These are phyloP conservation scores for Conchocele bisecta DNA, from an alignment of 2,888 invertebrate species.

Conservation along the genomic window DNA sequence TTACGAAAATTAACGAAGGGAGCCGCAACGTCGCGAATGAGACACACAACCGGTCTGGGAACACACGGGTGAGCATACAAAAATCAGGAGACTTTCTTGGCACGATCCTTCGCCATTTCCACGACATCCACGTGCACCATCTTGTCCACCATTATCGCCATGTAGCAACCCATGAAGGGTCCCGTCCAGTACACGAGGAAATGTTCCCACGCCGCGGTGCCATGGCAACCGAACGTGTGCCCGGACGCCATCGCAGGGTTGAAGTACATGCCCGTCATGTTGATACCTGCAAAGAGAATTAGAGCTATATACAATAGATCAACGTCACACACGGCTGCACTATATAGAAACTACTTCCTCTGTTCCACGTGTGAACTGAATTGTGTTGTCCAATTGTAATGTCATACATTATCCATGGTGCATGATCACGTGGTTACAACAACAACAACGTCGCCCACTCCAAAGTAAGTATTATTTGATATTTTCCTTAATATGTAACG, in stretches of 20 bases:
- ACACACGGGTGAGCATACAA: no score
- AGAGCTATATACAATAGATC: no score
- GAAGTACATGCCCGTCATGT: constrained; percentile 96
- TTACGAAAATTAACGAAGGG: no score
- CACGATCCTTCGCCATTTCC: constrained; percentile 31
- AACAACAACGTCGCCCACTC: no score
- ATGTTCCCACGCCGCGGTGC: constrained; percentile 91
- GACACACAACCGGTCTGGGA: no score
- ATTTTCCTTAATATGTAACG: no score
- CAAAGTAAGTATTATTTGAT: no score
- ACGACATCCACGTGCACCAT: constrained; percentile 67
- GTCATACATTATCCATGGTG: no score
- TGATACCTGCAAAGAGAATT: constrained; percentile 87
- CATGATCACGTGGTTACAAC: no score
- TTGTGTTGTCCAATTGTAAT: no score
- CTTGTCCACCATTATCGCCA: constrained; percentile 65
- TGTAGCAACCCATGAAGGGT: constrained; percentile 86
- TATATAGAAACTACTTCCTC: neutral
- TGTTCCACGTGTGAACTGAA: no score
- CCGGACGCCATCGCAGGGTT: constrained; percentile 96
- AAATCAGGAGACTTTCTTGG: constrained; percentile 43
- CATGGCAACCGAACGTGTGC: constrained; percentile 93
- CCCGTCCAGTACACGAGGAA: constrained; percentile 96
- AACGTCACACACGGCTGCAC: neutral
- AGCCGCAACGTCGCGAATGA: no score